Evolutionary conservation across 2,797 vertebrate genomes (phyloP), one percentile per base, ranked within the genome.

Genomic region (Mormyrus proboscirostris): DNA sequence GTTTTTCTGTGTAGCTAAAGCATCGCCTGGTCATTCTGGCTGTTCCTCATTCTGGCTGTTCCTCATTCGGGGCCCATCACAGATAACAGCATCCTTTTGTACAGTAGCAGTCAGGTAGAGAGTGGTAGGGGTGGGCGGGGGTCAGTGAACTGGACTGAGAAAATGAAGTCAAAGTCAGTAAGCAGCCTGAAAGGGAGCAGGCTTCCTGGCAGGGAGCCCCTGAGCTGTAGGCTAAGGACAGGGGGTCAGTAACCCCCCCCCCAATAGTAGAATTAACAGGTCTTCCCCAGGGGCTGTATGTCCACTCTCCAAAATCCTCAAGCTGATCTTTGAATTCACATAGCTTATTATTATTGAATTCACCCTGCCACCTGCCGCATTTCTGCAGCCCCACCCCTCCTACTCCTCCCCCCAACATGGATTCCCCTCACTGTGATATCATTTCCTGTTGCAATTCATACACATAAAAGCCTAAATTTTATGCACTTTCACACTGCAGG

Each of bases 31-130:
- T 53, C 51, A 4, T 53, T 16, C 51, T 16, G 14, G 14, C 12
- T 16, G 51, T 4, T 16, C 51, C 12, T 53, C 51, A 4, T 53
- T 16, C 51, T 16, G 14, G 14, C 12, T 16, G 51, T 4, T 16
- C 51, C 12, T 53, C 12, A 12, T 53, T 53, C 12, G 14, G 12
- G 16, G 51, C 51, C 14, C 14, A 2, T 51, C 50, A 51, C 10
- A 51, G 50, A 12, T 51, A 12, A 51, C 50, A 51, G 10, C 50
- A 51, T 51, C 50, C 12, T 10, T 14, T 51, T 51, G 50, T 12
- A 51, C 50, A 51, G 50, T 2, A 10, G 10, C 51, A 7, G 49
- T 9, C 49, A 50, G 92, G 93, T 94, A 91, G 93, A 55, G 88
- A 89, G 84, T 91, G 91, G 91, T 92, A 92, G 90, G 25, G 73